Conservation (phyloP, 1,140 invertebrate genomes). For the Penaeus japonicus region DNA sequence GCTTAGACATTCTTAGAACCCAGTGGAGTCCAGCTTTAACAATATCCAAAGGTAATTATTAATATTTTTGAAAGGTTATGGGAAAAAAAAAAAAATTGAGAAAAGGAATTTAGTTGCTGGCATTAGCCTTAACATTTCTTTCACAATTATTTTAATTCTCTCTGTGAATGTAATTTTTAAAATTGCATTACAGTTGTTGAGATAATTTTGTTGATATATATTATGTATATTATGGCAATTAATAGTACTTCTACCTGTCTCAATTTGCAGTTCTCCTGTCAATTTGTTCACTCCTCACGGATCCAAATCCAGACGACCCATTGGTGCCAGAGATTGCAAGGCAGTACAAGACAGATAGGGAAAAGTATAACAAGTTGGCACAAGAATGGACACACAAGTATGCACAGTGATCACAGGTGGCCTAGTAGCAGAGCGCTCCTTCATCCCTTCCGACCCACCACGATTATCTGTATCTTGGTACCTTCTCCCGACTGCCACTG, state of each 20-base stretch:
- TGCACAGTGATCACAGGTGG: constrained; percentile 42
- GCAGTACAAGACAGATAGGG: constrained; percentile 98
- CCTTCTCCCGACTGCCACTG: not conserved
- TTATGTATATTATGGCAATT: not conserved
- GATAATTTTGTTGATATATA: too few species aligned
- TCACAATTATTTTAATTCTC: too few species aligned
- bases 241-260: constrained; percentile 20
- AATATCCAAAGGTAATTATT: constrained; percentile 98
- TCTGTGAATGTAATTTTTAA: too few species aligned
- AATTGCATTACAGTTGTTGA: too few species aligned
- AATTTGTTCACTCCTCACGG: constrained; percentile 98
- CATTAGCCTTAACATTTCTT: too few species aligned
- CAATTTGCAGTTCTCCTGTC: constrained; percentile 91
- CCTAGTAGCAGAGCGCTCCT: constrained; percentile 15
- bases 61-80: too few species aligned
- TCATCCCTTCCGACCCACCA: not conserved
- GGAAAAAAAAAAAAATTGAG: too few species aligned
- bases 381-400: constrained; percentile 55
- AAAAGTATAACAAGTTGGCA: constrained; percentile 67
- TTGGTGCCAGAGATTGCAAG: constrained; percentile 98
- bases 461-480: not conserved
- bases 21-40: constrained; percentile 99
- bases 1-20: constrained; percentile 97
- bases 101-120: too few species aligned
- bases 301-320: constrained; percentile 99